These are phyloP conservation scores for Drosophila barbarae DNA, from an alignment of 2,888 invertebrate species.

Conservation along the genomic window DNA sequence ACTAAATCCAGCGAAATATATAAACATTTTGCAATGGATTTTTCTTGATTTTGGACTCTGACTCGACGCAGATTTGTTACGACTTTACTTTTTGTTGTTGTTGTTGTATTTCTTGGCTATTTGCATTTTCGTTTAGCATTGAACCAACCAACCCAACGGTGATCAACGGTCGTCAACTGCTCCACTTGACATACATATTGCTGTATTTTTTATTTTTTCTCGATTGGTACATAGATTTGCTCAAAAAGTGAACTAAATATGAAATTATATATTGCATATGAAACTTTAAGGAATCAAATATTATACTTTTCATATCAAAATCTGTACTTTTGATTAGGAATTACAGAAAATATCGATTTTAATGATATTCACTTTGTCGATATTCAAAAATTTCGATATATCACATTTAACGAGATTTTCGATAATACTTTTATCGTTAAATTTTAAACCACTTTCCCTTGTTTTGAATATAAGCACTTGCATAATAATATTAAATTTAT, in stretches of 20 bases:
- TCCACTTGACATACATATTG: constrained; percentile 36
- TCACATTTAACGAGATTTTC: neutral
- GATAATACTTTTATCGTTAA: neutral
- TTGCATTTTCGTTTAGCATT: constrained; percentile 38
- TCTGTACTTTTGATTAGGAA: no score
- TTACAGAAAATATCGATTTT: no score
- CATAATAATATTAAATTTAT: neutral
- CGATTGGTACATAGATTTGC: neutral
- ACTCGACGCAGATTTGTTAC: constrained; percentile 17
- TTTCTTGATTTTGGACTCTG: constrained; percentile 10
- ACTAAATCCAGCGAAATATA: constrained; percentile 1
- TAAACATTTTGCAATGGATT: constrained; percentile 5
- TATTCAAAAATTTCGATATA: neutral
- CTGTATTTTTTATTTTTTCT: neutral
- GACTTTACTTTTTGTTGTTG: neutral
- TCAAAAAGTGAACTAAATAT: neutral
- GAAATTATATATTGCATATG: neutral
- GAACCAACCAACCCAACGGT: constrained; percentile 24
- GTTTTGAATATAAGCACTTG: neutral
- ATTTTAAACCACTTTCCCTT: neutral
- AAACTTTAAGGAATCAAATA: neutral
- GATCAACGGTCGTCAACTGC: constrained; percentile 27
- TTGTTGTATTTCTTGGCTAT: constrained; percentile 13
- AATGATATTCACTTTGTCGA: no score
- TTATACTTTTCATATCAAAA: neutral